Evolutionary conservation across 37 sponge, comb jelly and placozoan species (phyloP).

Genomic region (Corticium candelabrum): DNA sequence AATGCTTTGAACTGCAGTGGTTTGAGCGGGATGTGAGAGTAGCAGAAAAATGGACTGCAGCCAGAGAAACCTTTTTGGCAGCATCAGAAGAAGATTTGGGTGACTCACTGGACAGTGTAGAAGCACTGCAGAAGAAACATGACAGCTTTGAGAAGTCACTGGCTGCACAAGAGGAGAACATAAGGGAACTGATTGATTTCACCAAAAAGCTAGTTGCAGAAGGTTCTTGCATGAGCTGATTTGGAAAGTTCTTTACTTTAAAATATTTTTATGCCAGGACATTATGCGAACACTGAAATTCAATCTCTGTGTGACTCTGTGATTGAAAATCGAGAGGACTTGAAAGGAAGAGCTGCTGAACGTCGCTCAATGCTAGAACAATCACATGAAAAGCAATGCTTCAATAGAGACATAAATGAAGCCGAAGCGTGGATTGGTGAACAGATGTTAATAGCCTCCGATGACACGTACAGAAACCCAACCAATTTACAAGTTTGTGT

Average conservation of each 20-base stretch:
- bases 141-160: not conserved
- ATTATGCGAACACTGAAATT: not conserved
- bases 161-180: not conserved
- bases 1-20: not conserved
- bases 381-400: not conserved
- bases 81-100: not conserved
- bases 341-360: not conserved
- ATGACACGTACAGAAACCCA: not conserved
- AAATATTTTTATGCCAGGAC: not conserved
- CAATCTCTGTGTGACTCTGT: not conserved
- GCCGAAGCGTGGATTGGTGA: not conserved
- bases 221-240: not conserved
- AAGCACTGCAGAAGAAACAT: constrained; percentile 2
- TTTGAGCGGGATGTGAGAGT: not conserved
- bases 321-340: not conserved
- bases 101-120: not conserved
- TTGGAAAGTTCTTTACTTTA: not conserved
- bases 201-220: not conserved
- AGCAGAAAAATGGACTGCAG: not conserved
- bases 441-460: not conserved
- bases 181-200: not conserved
- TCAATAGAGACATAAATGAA: not conserved
- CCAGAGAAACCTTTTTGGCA: not conserved
- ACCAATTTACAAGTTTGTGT: not conserved
- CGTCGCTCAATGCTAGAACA: not conserved